phyloP scores from a whole-genome alignment of 2,888 invertebrate species.

The Cacoxenus indagator region DNA sequence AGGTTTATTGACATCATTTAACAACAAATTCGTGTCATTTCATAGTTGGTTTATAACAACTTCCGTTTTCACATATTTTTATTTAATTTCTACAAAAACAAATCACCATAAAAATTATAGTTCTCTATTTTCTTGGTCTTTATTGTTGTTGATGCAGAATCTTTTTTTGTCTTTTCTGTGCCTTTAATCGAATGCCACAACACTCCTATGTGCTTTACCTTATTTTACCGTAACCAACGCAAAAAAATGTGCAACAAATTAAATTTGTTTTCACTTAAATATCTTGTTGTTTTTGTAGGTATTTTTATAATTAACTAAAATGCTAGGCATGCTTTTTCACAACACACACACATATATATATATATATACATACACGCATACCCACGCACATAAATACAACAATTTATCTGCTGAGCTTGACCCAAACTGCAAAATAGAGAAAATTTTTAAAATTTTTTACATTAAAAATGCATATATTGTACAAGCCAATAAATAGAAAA shows the following conservation, averaged over 20 bases:
- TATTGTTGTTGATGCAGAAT: too few relatives aligned
- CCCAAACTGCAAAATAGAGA: background rate
- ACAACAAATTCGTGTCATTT: too few relatives aligned
- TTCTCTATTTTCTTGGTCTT: too few relatives aligned
- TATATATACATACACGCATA: background rate
- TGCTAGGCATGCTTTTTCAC: background rate
- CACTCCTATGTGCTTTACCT: too few relatives aligned
- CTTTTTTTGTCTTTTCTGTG: background rate
- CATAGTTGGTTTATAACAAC: too few relatives aligned
- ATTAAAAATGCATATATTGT: background rate
- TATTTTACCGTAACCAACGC: background rate
- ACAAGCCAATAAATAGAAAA: slow-evolving; percentile 6
- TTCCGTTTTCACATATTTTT: too few relatives aligned
- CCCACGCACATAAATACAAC: background rate
- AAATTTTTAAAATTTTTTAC: background rate
- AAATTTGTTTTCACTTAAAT: background rate
- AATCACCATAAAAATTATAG: too few relatives aligned
- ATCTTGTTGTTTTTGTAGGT: background rate
- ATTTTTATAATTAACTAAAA: background rate
- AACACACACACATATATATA: too few relatives aligned
- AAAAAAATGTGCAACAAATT: background rate
- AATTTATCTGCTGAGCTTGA: background rate
- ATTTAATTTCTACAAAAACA: too few relatives aligned
- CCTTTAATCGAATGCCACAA: slow-evolving; percentile 10
- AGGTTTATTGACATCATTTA: too few relatives aligned